Conservation (phyloP, 2,797 vertebrate species). For the Galagoides demidoff region DNA sequence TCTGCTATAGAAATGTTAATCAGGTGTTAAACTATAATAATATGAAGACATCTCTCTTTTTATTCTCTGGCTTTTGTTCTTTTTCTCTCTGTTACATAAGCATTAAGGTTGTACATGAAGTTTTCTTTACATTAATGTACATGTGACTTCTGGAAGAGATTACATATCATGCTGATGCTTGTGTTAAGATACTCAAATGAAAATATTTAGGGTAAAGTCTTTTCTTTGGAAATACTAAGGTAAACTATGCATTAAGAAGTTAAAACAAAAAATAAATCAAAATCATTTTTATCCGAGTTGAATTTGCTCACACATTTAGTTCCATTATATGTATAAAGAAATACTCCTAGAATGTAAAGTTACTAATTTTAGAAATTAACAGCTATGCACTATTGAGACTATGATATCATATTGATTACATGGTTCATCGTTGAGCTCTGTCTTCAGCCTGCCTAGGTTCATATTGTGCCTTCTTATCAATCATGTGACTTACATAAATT, state of each 20-base stretch:
- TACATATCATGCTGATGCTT: neutral
- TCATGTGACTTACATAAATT: neutral
- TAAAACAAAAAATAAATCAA: neutral
- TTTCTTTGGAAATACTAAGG: neutral
- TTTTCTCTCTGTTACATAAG: neutral
- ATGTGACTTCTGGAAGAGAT: neutral
- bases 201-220: neutral
- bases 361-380: neutral
- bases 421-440: neutral
- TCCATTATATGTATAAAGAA: neutral
- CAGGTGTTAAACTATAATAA: slow-evolving; percentile 48
- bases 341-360: neutral
- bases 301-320: neutral
- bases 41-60: neutral
- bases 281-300: neutral
- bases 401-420: neutral
- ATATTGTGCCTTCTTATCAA: neutral
- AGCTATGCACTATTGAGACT: neutral
- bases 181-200: neutral
- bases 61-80: neutral
- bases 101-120: neutral
- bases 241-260: neutral
- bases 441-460: neutral
- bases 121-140: neutral
- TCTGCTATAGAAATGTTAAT: slow-evolving; percentile 45